Base-by-base conservation (phyloP, 2,113 vertebrate species). In the Mesitornis unicolor region DNA sequence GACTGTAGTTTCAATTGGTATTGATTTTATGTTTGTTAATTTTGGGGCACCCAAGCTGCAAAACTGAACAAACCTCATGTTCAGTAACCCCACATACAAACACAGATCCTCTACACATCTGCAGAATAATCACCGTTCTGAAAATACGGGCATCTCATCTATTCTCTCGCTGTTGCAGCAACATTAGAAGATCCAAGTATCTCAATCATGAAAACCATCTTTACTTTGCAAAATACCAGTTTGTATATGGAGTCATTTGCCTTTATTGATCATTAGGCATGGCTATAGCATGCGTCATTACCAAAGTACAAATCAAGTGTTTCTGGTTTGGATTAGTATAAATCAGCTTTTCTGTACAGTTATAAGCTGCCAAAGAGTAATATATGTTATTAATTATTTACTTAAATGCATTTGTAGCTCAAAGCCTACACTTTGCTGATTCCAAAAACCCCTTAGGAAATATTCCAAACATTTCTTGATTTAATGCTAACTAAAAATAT, bases 401-500 rank as follows among this genome's bases (percentile, higher is more conserved):
- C 69, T 63, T 86, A 67, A 68, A 56, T 79, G 26, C 2, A 3
- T 51, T 77, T 68, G 28, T 51, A 82, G 78, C 63, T 93, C 48
- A 71, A 87, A 92, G 31, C 31, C 81, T 68, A 82, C 5, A n/a
- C 16, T 70, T 85, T 8, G 11, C 35, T 74, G 35, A 48, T 92
- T 92, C 43, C 4, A 7, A 82, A 90, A 80, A 74, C 36, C 29
- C 33, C 31, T 42, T 60, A 90, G 70, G 74, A 95, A 88, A 64
- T 54, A 69, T 14, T 48, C 53, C 51, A 77, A 53, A 69, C 15
- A 42, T 82, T 53, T 82, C 11, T 38, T 85, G 86, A 81, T 95
- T 94, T 95, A 93, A 87, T 42, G 47, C 69, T 91, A 43, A 45
- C 31, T 63, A 84, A 89, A 92, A 94, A 83, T 80, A 95, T 21